Conservation (phyloP, 2,888 invertebrate genomes). For the Cephus runcator region DNA sequence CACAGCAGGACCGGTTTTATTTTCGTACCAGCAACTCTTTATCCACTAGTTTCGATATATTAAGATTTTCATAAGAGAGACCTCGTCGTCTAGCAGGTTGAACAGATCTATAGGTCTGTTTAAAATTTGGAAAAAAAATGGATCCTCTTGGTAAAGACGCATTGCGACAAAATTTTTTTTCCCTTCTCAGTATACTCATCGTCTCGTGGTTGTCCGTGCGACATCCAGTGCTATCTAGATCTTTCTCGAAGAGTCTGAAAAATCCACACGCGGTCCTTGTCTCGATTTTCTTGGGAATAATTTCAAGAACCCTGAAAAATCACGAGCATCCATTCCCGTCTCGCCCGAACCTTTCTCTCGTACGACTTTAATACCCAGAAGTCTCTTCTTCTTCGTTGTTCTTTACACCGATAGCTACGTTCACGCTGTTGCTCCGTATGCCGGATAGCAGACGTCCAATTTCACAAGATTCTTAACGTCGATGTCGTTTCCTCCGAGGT, state of each 20-base stretch:
- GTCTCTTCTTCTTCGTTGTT: not conserved
- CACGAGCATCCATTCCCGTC: no score
- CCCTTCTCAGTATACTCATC: not conserved
- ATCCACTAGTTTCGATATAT: constrained; percentile 3
- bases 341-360: not conserved
- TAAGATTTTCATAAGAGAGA: not conserved
- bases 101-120: not conserved
- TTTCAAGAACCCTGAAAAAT: no score
- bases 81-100: not conserved
- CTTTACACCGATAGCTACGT: not conserved
- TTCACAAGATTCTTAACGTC: not conserved
- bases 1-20: constrained; percentile 1
- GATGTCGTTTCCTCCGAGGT: not conserved
- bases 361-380: not conserved
- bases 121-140: not conserved
- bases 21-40: constrained; percentile 4
- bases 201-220: not conserved
- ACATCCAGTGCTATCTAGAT: not conserved
- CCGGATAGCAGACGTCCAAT: not conserved
- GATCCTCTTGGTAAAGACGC: not conserved
- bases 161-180: not conserved
- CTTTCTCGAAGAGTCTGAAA: no score
- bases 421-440: not conserved
- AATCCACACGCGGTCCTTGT: no score
- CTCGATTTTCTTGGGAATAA: not conserved